phyloP scores from a whole-genome alignment of 2,888 invertebrate species.

The Lordiphosa andalusiaca region DNA sequence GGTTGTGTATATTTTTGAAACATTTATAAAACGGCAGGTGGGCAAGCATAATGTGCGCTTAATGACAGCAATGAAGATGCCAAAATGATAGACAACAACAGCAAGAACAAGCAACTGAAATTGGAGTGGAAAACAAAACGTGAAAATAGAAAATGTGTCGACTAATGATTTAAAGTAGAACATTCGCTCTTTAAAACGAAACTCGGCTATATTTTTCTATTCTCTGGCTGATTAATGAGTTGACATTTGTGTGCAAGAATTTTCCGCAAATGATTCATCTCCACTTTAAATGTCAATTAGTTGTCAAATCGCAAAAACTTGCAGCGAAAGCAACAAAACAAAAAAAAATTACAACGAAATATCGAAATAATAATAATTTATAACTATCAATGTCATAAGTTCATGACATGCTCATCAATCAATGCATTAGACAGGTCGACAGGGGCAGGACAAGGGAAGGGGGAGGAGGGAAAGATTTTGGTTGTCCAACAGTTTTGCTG shows the following conservation, averaged over 20 bases:
- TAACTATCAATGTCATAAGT: constrained; percentile 80
- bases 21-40: constrained; percentile 71
- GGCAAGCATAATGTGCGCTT: constrained; percentile 65
- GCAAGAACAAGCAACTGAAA: constrained; percentile 46
- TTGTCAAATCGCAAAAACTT: constrained; percentile 51
- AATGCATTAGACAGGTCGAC: constrained; percentile 68
- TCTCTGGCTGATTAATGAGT: background rate
- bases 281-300: constrained; percentile 71
- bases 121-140: constrained; percentile 39
- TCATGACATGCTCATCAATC: constrained; percentile 79
- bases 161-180: no score
- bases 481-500: constrained; percentile 24
- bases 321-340: background rate
- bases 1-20: constrained; percentile 52
- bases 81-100: constrained; percentile 72
- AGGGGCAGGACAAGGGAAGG: constrained; percentile 16
- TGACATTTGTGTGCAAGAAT: constrained; percentile 21
- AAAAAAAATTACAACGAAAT: constrained; percentile 28
- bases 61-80: constrained; percentile 76
- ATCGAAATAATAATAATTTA: constrained; percentile 78
- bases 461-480: constrained; percentile 19
- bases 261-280: constrained; percentile 47
- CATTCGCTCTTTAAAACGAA: no score
- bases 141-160: constrained; percentile 50
- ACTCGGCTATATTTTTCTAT: no score